These are phyloP conservation scores for Andrena camellia DNA, from an alignment of 2,888 invertebrate species.

Conservation along the genomic window DNA sequence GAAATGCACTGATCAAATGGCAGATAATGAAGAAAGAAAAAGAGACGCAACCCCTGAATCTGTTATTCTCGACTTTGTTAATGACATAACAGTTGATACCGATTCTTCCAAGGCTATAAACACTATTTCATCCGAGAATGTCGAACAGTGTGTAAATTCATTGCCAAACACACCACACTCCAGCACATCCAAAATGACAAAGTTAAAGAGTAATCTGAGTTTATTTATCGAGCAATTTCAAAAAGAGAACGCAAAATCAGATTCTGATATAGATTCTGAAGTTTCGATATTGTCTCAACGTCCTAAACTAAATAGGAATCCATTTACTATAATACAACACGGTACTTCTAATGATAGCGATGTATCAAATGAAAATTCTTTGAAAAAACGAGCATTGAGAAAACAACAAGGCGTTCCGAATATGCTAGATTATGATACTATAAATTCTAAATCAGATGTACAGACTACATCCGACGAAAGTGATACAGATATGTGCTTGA, in stretches of 20 bases:
- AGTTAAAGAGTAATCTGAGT: constrained; percentile 73
- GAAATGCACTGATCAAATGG: neutral
- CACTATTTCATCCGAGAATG: neutral
- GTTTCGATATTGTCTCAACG: constrained; percentile 28
- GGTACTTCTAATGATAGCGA: constrained; percentile 20
- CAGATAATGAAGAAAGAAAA: neutral
- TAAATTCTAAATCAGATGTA: neutral
- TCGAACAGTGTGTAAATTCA: constrained; percentile 7
- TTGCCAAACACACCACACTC: constrained; percentile 40
- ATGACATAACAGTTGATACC: constrained; percentile 12
- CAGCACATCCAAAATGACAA: constrained; percentile 43
- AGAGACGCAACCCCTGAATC: neutral
- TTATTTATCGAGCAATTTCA: constrained; percentile 76
- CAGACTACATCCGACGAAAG: constrained; percentile 21
- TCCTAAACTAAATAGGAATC: constrained; percentile 65
- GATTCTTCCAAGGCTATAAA: neutral
- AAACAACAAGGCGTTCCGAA: constrained; percentile 38
- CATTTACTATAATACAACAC: constrained; percentile 63
- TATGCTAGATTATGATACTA: constrained; percentile 21
- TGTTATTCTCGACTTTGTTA: constrained; percentile 13
- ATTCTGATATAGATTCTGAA: constrained; percentile 69
- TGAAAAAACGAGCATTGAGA: neutral
- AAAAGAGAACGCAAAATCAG: constrained; percentile 70
- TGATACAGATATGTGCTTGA: neutral
- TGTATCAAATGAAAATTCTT: neutral